Conservation (phyloP, 2,113 vertebrate species). For the Polypterus senegalus region DNA sequence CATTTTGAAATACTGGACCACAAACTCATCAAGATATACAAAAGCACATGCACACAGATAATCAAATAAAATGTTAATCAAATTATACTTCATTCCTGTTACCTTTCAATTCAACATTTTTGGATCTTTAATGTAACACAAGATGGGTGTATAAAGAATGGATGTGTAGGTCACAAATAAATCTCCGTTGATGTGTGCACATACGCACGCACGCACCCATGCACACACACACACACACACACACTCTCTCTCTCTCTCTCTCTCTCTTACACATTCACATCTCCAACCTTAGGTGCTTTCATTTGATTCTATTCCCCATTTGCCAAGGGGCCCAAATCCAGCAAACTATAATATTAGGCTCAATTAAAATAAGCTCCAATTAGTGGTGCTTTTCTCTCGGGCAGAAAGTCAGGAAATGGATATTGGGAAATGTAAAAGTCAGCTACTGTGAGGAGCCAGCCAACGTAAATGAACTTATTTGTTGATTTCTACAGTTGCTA, state of each 20-base stretch:
- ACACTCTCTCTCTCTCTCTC: no score
- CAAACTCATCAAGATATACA: no score
- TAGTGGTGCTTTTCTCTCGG: conserved; percentile 92
- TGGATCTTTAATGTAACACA: no score
- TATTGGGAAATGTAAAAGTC: conserved; percentile 97
- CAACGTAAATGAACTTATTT: conserved; percentile 99
- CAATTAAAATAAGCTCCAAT: conserved; percentile 99
- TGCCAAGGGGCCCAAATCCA: conserved; percentile 87
- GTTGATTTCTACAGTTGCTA: conserved; percentile 98
- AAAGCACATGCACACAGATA: no score
- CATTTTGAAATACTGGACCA: no score
- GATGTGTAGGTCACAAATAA: conserved; percentile 75
- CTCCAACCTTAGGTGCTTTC: conserved; percentile 82
- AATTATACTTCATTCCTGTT: no score
- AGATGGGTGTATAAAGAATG: conserved; percentile 39
- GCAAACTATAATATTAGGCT: conserved; percentile 99
- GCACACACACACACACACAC: conserved; percentile 10
- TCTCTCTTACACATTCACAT: conserved; percentile 24
- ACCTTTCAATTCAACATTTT: no score
- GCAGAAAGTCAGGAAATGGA: conserved; percentile 98
- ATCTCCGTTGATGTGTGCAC: conserved; percentile 3
- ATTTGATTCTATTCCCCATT: conserved; percentile 93
- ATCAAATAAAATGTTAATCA: no score
- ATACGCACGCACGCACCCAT: not conserved
- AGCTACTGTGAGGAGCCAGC: conserved; percentile 92